Conservation (phyloP, 2,888 invertebrate species). For the Anodontia alba region DNA sequence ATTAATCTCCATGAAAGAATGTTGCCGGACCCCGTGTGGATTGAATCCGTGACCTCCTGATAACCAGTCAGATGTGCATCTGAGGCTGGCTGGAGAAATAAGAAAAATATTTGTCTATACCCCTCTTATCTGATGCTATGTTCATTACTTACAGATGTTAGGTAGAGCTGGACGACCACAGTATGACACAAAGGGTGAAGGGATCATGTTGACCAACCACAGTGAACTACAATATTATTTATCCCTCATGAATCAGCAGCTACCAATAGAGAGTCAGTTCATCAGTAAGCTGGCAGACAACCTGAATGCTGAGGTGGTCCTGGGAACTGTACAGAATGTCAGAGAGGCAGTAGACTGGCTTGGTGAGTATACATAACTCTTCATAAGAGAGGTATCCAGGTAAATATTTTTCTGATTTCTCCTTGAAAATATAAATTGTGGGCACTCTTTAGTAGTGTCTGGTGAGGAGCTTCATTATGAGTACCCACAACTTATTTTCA, state of each 20-base stretch:
- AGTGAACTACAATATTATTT: constrained; percentile 99
- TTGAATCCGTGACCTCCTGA: no score
- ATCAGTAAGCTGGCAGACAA: constrained; percentile 97
- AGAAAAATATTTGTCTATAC: no score
- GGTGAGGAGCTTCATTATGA: neutral
- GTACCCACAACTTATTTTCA: no score
- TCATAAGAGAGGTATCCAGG: no score
- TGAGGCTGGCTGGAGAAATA: no score
- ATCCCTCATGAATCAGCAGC: constrained; percentile 98
- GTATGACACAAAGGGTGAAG: constrained; percentile 98
- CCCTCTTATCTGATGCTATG: no score
- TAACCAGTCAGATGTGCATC: no score
- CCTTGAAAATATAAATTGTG: no score
- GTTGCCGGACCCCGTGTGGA: no score
- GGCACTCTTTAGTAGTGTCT: no score
- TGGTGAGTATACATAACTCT: constrained; percentile 86
- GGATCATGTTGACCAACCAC: constrained; percentile 99
- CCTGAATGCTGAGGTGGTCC: constrained; percentile 98
- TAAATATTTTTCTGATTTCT: no score
- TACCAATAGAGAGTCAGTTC: constrained; percentile 99
- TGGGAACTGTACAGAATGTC: constrained; percentile 96
- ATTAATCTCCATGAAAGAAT: no score
- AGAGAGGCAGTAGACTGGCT: constrained; percentile 96
- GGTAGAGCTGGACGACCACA: constrained; percentile 99
- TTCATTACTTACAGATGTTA: constrained; percentile 89